Evolutionary conservation across 2,113 vertebrate genomes (phyloP).

Genomic region (Gyps fulvus): DNA sequence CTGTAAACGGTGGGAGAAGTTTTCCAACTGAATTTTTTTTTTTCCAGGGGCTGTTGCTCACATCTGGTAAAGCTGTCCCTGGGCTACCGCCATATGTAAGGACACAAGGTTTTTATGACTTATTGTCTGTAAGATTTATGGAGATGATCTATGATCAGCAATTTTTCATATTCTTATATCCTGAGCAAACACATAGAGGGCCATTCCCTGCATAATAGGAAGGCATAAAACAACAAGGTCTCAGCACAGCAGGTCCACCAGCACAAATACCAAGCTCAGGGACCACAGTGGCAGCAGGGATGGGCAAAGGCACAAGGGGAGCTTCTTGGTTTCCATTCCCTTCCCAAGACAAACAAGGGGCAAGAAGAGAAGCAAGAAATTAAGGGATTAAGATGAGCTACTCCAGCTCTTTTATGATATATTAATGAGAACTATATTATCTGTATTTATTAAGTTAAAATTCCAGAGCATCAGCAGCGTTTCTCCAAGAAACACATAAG

Average conservation of each 20-base stretch:
- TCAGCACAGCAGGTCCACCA: neutral
- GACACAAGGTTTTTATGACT: slow-evolving; percentile 83
- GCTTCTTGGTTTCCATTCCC: neutral
- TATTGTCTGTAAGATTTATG: slow-evolving; percentile 89
- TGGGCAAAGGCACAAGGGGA: neutral
- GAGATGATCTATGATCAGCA: slow-evolving; percentile 83
- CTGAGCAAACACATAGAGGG: slow-evolving; percentile 31
- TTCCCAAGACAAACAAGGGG: neutral
- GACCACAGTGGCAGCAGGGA: neutral
- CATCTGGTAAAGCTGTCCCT: slow-evolving; percentile 68
- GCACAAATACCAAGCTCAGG: neutral
- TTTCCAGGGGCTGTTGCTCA: slow-evolving; percentile 37
- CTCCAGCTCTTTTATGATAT: slow-evolving; percentile 38
- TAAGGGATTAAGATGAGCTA: slow-evolving; percentile 56
- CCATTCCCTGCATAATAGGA: neutral
- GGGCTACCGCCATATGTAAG: slow-evolving; percentile 76
- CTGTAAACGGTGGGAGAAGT: slow-evolving; percentile 13
- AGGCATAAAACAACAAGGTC: neutral
- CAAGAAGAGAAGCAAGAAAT: slow-evolving; percentile 6
- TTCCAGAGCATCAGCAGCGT: slow-evolving; percentile 39
- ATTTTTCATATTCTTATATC: slow-evolving; percentile 81
- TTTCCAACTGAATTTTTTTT: neutral
- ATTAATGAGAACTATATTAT: slow-evolving; percentile 44
- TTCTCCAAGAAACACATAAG: slow-evolving; percentile 45
- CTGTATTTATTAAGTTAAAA: slow-evolving; percentile 52